phyloP scores from a whole-genome alignment of 2,888 invertebrate genomes.

The Saturnia japonica region DNA sequence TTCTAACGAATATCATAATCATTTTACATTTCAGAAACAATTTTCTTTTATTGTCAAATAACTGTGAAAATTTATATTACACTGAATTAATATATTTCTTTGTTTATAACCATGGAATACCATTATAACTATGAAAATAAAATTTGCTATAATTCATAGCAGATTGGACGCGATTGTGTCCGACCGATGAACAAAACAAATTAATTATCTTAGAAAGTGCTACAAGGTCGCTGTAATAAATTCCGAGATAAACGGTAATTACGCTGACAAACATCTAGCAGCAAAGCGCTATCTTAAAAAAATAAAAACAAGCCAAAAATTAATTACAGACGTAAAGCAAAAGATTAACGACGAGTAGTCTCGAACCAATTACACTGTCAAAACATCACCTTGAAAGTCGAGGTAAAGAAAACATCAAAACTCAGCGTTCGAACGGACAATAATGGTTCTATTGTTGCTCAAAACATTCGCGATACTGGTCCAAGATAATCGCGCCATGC shows the following conservation, averaged over 20 bases:
- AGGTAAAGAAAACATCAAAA: constrained; percentile 65
- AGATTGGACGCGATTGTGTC: background rate
- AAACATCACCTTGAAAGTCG: constrained; percentile 72
- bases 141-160: constrained; percentile 17
- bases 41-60: background rate
- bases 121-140: constrained; percentile 13
- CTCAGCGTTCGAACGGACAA: constrained; percentile 53
- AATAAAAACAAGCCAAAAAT: constrained; percentile 42
- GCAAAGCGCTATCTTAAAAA: constrained; percentile 38
- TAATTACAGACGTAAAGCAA: constrained; percentile 51
- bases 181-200: constrained; percentile 13
- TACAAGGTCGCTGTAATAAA: constrained; percentile 30
- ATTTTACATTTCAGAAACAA: background rate
- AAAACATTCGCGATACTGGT: constrained; percentile 55
- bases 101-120: background rate
- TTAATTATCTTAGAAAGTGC: constrained; percentile 25
- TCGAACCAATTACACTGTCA: constrained; percentile 69
- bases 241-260: constrained; percentile 36
- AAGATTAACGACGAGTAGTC: constrained; percentile 59
- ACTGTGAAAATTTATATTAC: background rate
- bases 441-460: constrained; percentile 72
- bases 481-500: constrained; percentile 61
- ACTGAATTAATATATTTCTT: background rate
- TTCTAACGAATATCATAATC: background rate
- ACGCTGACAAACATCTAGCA: constrained; percentile 36